Base-by-base conservation (phyloP, 37 sponge, comb jelly and placozoan species). In the Agelas oroides region DNA sequence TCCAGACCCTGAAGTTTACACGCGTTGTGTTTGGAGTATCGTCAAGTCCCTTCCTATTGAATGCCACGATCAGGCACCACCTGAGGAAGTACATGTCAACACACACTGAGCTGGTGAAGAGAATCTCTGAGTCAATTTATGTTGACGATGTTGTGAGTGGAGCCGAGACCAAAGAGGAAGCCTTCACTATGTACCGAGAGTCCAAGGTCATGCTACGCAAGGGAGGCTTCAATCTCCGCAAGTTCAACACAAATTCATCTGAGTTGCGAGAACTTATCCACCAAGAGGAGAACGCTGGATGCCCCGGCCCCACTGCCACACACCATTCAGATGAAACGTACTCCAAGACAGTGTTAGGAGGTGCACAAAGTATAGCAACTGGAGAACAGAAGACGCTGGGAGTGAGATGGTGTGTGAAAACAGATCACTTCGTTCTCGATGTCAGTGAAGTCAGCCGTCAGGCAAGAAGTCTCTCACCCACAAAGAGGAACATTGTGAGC, bases 191-290 rank as follows among this genome's bases (percentile, higher is more conserved):
- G 37, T 81, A 81, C 24, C 3, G 16, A 53, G 33, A 70, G 12
- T 54, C 71, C 16, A 81, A 81, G 82, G 82, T 27, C n/a, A 18
- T 69, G 59, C 71, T 81, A 37, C 0, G 59, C 21, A 54, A 28
- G 24, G 72, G 82, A 57, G 33, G 39, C 15, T 81, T 81, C 39
- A 81, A 81, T 38, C 82, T 81, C 56, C 54, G 82, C n/a, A 81
- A 81, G 82, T 58, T 81, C 39, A 33, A 33, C 23, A 56, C 71
- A 17, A 81, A 60, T 34, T 81, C 72, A 52, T 33, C 58, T 30
- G 8, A 25, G 24, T 30, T 81, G 70, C 70, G 46, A 56, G 24
- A 71, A 27, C 57, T 23, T 24, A 81, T 81, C 37, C 30, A 81
- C 28, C n/a, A 54, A 21, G 39, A 23, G 59, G 82, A 81, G 28